phyloP scores from a whole-genome alignment of 1,140 invertebrate genomes.

The Linepithema humile region DNA sequence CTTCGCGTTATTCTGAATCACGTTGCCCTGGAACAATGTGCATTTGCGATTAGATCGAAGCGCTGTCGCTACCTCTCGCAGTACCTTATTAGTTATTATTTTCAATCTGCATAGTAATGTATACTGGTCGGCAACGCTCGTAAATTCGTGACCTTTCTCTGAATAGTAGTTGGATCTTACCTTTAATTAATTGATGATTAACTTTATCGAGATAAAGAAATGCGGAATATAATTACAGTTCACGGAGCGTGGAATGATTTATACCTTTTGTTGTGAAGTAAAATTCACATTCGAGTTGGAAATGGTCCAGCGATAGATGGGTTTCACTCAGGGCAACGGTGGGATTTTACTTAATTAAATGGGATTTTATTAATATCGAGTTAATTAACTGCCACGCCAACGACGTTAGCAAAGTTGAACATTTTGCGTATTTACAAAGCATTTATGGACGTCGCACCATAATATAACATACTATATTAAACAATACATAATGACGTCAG shows the following conservation, averaged over 20 bases:
- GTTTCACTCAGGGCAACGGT: neutral
- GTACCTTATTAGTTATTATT: neutral
- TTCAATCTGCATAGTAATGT: neutral
- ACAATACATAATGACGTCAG: conserved; percentile 43
- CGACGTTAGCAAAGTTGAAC: conserved; percentile 14
- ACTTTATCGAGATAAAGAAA: neutral
- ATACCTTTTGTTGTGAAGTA: neutral
- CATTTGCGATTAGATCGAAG: conserved; percentile 21
- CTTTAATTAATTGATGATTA: neutral
- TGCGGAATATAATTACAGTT: neutral
- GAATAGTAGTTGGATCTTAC: too few relatives aligned
- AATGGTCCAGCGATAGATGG: neutral
- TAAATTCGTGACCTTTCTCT: neutral
- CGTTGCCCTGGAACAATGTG: conserved; percentile 87
- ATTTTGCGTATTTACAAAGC: conserved; percentile 38
- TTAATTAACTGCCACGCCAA: conserved; percentile 39
- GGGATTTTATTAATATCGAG: conserved; percentile 50
- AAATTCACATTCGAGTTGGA: neutral
- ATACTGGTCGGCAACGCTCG: neutral
- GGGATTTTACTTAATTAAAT: conserved; percentile 47
- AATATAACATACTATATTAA: conserved; percentile 32
- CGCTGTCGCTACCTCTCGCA: neutral
- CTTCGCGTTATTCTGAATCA: conserved; percentile 92
- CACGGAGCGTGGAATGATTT: neutral
- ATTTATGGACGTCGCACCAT: conserved; percentile 35